A percentile compares a stretch with the other conserved stretches of the same genome.
Evolutionary conservation across 2,888 invertebrate genomes (phyloP).

Genomic region (Metellina segmentata): DNA sequence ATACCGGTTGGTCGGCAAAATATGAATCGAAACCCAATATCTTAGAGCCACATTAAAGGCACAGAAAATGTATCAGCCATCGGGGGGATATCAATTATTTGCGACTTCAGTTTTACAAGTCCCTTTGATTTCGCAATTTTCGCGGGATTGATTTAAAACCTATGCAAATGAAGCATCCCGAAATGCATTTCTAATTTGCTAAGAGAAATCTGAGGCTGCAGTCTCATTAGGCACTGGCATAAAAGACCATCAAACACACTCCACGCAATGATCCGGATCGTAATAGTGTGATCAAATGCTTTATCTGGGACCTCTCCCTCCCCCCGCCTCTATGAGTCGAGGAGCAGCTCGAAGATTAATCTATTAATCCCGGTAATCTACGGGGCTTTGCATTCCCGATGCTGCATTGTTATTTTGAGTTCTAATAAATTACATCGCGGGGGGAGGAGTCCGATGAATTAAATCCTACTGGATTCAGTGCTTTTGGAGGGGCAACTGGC

Average conservation of each 20-base stretch:
- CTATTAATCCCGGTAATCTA: conserved; percentile 45
- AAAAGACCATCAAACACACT: neutral
- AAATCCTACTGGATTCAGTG: neutral
- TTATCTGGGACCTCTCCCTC: neutral
- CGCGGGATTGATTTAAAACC: too few relatives aligned
- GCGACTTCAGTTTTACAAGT: too few relatives aligned
- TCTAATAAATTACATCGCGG: conserved; percentile 34
- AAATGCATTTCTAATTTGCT: neutral
- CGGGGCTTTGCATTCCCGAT: neutral
- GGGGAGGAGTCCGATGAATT: neutral
- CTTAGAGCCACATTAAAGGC: too few relatives aligned
- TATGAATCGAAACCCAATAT: too few relatives aligned
- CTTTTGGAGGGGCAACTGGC: too few relatives aligned
- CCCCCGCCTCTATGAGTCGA: neutral
- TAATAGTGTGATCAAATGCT: conserved; percentile 29
- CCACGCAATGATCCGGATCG: neutral
- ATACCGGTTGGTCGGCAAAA: too few relatives aligned
- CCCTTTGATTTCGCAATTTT: too few relatives aligned
- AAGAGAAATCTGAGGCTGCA: neutral
- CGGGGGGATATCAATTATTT: too few relatives aligned
- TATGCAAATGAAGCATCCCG: neutral
- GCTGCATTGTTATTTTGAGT: conserved; percentile 19
- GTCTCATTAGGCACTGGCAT: neutral
- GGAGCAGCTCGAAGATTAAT: conserved; percentile 36
- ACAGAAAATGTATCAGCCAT: too few relatives aligned